Percentiles rank a stretch among this genome's conserved stretches.
These are phyloP conservation scores for Tribolium castaneum DNA, from an alignment of 1,140 invertebrate genomes.

Conservation along the genomic window DNA sequence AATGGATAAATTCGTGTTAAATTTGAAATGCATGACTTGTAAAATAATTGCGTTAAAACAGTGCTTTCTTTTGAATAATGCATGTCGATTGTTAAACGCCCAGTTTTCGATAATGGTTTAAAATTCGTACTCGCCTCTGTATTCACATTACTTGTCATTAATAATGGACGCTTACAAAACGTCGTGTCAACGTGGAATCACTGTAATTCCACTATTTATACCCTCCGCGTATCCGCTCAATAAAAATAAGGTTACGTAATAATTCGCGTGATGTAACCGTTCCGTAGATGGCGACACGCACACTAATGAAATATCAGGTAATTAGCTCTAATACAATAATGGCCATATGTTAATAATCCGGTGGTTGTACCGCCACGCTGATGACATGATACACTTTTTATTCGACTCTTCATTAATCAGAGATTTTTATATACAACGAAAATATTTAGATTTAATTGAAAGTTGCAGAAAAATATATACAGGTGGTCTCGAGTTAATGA, in stretches of 20 bases:
- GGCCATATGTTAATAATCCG: constrained; percentile 59
- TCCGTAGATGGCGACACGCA: constrained; percentile 46
- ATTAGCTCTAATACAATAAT: constrained; percentile 60
- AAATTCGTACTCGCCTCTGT: neutral
- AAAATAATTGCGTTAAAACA: too few relatives aligned
- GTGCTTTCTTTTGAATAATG: too few relatives aligned
- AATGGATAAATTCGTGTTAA: too few relatives aligned
- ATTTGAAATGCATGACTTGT: too few relatives aligned
- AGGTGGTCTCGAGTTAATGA: neutral
- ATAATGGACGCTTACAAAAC: constrained; percentile 34
- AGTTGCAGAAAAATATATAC: neutral
- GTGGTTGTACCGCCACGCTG: constrained; percentile 41
- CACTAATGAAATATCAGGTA: constrained; percentile 58
- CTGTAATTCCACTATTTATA: neutral
- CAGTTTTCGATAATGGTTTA: neutral
- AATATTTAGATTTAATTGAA: constrained; percentile 7
- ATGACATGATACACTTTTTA: constrained; percentile 47
- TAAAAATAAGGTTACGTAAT: constrained; percentile 47
- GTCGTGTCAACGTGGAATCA: constrained; percentile 36
- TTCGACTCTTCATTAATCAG: constrained; percentile 36
- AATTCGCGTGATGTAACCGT: constrained; percentile 44
- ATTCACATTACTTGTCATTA: constrained; percentile 34
- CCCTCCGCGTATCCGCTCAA: constrained; percentile 37
- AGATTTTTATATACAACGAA: constrained; percentile 37
- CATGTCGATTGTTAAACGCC: too few relatives aligned